Percentiles rank a stretch among this genome's conserved stretches.
Evolutionary conservation across 2,888 invertebrate genomes (phyloP).

Genomic region (Beris chalybata): DNA sequence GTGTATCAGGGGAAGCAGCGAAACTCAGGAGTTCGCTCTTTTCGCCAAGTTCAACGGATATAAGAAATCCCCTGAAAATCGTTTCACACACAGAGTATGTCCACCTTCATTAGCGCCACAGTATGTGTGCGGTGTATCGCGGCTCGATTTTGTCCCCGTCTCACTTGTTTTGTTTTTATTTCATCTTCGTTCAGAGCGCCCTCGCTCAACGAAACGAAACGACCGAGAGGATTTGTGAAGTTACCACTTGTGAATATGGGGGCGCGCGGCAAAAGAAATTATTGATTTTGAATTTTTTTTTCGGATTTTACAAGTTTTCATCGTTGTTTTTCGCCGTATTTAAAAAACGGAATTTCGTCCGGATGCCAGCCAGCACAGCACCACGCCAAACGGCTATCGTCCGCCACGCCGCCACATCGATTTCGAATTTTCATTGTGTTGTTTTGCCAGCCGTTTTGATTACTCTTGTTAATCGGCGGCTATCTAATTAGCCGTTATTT

Average conservation of each 20-base stretch:
- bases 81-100: too few species aligned
- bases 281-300: conserved; percentile 36
- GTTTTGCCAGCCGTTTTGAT: conserved; percentile 10
- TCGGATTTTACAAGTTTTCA: conserved; percentile 12
- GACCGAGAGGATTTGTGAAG: background rate
- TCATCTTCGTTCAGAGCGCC: conserved; percentile 15
- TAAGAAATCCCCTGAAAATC: too few species aligned
- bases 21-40: too few species aligned
- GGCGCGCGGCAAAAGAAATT: conserved; percentile 35
- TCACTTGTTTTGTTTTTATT: conserved; percentile 13
- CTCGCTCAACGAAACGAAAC: background rate
- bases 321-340: conserved; percentile 12
- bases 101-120: background rate
- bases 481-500: conserved; percentile 16
- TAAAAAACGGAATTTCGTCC: background rate
- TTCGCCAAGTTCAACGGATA: too few species aligned
- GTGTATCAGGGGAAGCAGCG: too few species aligned
- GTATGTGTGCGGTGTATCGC: background rate
- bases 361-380: too few species aligned
- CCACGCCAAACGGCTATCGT: too few species aligned
- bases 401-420: too few species aligned
- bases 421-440: conserved; percentile 1
- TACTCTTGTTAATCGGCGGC: conserved; percentile 4
- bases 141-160: conserved; percentile 11
- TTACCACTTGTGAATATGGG: conserved; percentile 24